Conservation (phyloP, 2,888 invertebrate genomes). For the Nineta flava region DNA sequence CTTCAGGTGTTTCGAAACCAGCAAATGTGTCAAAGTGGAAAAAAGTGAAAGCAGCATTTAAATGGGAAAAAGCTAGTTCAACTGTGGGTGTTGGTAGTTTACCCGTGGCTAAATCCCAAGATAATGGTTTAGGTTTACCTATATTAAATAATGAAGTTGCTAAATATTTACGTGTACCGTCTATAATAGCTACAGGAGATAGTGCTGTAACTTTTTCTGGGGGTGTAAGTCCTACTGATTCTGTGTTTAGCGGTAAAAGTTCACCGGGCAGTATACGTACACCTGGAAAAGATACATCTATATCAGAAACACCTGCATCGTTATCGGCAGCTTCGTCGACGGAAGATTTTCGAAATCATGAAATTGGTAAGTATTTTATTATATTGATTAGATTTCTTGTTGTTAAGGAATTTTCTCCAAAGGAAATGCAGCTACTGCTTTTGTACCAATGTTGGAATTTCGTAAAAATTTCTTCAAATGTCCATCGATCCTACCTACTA, state of each 20-base stretch:
- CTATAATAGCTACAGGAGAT: constrained; percentile 23
- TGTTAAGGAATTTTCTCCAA: no score
- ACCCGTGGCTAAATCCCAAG: constrained; percentile 26
- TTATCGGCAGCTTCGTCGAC: constrained; percentile 58
- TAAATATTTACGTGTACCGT: constrained; percentile 34
- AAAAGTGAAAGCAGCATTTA: constrained; percentile 75
- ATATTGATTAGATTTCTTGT: no score
- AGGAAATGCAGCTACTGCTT: no score
- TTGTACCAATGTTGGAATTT: no score
- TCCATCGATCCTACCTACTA: no score
- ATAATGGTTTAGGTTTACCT: constrained; percentile 27
- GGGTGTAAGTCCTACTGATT: constrained; percentile 37
- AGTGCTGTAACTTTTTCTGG: constrained; percentile 15
- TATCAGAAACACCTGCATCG: constrained; percentile 43
- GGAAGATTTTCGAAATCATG: constrained; percentile 35
- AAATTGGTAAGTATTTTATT: constrained; percentile 17
- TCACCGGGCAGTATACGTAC: constrained; percentile 22
- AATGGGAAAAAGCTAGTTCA: constrained; percentile 58
- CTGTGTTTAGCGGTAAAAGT: constrained; percentile 27
- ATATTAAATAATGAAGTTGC: constrained; percentile 34
- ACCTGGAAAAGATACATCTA: constrained; percentile 22
- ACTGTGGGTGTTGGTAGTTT: constrained; percentile 19
- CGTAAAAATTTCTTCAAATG: no score
- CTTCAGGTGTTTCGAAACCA: constrained; percentile 13
- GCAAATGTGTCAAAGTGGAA: constrained; percentile 75